Conservation (phyloP, 2,888 invertebrate genomes). For the Ctenicera cuprea region DNA sequence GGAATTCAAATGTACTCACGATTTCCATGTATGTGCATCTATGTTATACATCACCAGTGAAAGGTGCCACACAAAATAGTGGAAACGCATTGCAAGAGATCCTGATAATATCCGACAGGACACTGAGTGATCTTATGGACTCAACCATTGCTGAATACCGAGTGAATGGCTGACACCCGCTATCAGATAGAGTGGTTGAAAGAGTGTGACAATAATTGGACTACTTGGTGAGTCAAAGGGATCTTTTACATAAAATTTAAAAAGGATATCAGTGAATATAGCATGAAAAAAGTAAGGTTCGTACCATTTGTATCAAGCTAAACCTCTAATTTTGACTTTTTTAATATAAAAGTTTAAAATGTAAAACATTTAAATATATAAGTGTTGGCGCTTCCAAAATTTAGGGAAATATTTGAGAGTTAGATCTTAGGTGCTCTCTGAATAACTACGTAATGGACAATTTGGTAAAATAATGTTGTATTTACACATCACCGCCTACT, state of each 20-base stretch:
- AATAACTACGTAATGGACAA: too few species aligned
- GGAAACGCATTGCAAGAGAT: constrained; percentile 59
- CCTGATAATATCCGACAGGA: constrained; percentile 66
- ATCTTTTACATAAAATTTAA: constrained; percentile 1
- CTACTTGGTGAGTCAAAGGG: constrained; percentile 20
- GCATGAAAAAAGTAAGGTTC: too few species aligned
- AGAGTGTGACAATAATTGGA: constrained; percentile 48
- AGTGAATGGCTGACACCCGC: constrained; percentile 63
- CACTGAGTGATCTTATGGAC: constrained; percentile 60
- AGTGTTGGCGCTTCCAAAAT: too few species aligned
- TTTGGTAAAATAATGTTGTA: too few species aligned
- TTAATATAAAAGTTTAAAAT: too few species aligned
- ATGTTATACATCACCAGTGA: constrained; percentile 67
- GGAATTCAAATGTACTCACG: constrained; percentile 58
- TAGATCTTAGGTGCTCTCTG: too few species aligned
- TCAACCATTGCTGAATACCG: constrained; percentile 61
- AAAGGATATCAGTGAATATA: too few species aligned
- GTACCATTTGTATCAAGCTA: too few species aligned
- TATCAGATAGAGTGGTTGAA: constrained; percentile 64
- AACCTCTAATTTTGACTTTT: too few species aligned
- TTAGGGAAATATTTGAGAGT: too few species aligned
- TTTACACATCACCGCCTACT: too few species aligned
- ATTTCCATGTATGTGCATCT: constrained; percentile 63
- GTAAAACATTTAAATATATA: too few species aligned
- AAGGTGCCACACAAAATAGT: constrained; percentile 69